Evolutionary conservation across 2,113 vertebrate species (phyloP).

Genomic region (Marmota flaviventris): DNA sequence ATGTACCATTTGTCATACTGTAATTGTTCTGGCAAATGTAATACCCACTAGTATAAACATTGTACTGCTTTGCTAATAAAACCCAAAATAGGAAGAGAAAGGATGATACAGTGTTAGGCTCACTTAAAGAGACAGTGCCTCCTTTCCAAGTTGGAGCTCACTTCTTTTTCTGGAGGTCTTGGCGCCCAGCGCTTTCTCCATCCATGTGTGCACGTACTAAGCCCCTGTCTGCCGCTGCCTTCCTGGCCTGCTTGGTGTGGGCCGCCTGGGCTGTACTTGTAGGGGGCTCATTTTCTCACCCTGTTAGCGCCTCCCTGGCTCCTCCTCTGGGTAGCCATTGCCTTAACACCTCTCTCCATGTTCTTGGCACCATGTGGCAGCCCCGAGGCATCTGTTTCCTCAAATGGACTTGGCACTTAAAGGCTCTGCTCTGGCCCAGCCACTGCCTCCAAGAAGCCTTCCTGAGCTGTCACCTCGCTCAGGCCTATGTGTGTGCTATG

Average conservation of each 20-base stretch:
- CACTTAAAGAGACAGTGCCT: constrained; percentile 94
- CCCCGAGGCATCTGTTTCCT: background rate
- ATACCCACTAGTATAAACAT: constrained; percentile 99
- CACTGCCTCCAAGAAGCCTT: background rate
- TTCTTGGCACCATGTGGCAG: background rate
- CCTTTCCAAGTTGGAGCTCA: constrained; percentile 82
- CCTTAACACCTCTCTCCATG: background rate
- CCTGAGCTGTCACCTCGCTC: background rate
- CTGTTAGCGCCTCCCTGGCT: background rate
- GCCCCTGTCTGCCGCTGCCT: background rate
- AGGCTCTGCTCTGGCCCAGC: background rate
- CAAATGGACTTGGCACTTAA: background rate
- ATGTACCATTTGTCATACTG: constrained; percentile 99
- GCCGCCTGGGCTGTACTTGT: background rate
- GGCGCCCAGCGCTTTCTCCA: background rate
- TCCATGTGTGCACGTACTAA: fast-evolving
- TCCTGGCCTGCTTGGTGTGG: background rate
- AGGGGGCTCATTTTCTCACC: constrained; percentile 26
- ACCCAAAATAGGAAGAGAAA: constrained; percentile 94
- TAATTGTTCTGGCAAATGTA: constrained; percentile 99
- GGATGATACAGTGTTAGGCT: constrained; percentile 94
- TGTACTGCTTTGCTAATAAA: constrained; percentile 98
- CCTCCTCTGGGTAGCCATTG: background rate
- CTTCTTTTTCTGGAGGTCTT: constrained; percentile 68
- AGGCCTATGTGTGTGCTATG: background rate